Evolutionary conservation across 1,140 invertebrate species (phyloP).

Genomic region (Ceratitis capitata): DNA sequence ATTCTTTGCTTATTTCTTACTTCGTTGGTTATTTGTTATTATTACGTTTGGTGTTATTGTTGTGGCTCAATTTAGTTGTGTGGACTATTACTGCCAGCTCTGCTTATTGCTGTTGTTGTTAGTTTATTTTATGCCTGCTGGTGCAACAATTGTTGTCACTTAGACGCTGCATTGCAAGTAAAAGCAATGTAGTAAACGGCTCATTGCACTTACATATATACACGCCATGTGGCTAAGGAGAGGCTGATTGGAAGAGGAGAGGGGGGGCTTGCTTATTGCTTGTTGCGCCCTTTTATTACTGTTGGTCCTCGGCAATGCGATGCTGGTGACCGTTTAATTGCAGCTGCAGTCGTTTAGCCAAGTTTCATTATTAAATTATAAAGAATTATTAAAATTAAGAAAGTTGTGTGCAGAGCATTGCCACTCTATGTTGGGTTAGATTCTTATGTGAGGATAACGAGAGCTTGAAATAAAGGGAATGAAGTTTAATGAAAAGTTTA

Average conservation of each 20-base stretch:
- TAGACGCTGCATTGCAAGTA: not conserved
- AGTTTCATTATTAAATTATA: slow-evolving; percentile 32
- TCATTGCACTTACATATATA: not conserved
- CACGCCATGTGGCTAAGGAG: no score
- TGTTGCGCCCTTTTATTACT: not conserved
- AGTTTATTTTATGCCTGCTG: not conserved
- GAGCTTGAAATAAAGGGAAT: no score
- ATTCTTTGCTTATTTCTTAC: no score
- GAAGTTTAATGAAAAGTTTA: not conserved
- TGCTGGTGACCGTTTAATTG: slow-evolving; percentile 33
- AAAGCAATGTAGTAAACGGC: not conserved
- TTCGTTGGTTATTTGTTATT: slow-evolving; percentile 38
- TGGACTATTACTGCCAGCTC: not conserved
- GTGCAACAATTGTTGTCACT: slow-evolving; percentile 21
- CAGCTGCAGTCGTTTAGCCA: slow-evolving; percentile 24
- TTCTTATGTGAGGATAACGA: not conserved
- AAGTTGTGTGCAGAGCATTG: not conserved
- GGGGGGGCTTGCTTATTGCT: not conserved
- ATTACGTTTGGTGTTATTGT: slow-evolving; percentile 31
- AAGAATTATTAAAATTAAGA: slow-evolving; percentile 10
- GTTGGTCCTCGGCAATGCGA: not conserved
- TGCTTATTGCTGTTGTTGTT: not conserved
- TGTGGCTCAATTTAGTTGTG: slow-evolving; percentile 13
- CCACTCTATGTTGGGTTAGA: not conserved
- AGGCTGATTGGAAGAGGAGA: not conserved